Percentiles rank a stretch among this genome's conserved stretches.
phyloP scores from a whole-genome alignment of 2,888 invertebrate genomes.

The Drosophila merina region DNA sequence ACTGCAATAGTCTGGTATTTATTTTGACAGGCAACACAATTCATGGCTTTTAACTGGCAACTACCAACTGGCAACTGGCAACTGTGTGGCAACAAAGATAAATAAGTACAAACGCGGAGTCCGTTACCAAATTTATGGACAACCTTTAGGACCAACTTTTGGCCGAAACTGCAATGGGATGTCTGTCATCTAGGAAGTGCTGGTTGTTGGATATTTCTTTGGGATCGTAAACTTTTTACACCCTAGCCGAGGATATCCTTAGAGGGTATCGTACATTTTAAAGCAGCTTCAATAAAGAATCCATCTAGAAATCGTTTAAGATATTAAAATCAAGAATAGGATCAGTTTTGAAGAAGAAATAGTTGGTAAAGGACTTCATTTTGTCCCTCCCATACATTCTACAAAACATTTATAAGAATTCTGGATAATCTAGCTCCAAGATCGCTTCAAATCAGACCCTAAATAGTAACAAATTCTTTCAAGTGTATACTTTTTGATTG shows the following conservation, averaged over 20 bases:
- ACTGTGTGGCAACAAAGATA: slow-evolving; percentile 41
- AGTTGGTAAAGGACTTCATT: no score
- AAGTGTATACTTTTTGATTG: no score
- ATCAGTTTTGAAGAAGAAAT: neutral
- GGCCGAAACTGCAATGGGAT: slow-evolving; percentile 17
- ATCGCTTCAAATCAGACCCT: no score
- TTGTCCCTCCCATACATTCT: no score
- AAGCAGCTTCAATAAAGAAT: no score
- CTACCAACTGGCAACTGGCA: slow-evolving; percentile 21
- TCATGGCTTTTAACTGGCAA: slow-evolving; percentile 38
- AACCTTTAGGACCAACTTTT: slow-evolving; percentile 39
- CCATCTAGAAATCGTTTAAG: no score
- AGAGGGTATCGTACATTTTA: no score
- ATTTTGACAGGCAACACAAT: slow-evolving; percentile 34
- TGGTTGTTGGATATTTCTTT: neutral
- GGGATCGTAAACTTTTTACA: slow-evolving; percentile 12
- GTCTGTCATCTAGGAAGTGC: slow-evolving; percentile 8
- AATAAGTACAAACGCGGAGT: slow-evolving; percentile 32
- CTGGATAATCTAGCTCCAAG: no score
- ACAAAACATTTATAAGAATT: no score
- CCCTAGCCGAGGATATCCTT: neutral
- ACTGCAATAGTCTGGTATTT: slow-evolving; percentile 30
- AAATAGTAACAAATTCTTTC: no score
- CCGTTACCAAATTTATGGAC: slow-evolving; percentile 33
- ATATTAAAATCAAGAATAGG: no score